A percentile compares a stretch with the other conserved stretches of the same genome.
Evolutionary conservation across 2,113 vertebrate genomes (phyloP).

Genomic region (Mixornis gularis): DNA sequence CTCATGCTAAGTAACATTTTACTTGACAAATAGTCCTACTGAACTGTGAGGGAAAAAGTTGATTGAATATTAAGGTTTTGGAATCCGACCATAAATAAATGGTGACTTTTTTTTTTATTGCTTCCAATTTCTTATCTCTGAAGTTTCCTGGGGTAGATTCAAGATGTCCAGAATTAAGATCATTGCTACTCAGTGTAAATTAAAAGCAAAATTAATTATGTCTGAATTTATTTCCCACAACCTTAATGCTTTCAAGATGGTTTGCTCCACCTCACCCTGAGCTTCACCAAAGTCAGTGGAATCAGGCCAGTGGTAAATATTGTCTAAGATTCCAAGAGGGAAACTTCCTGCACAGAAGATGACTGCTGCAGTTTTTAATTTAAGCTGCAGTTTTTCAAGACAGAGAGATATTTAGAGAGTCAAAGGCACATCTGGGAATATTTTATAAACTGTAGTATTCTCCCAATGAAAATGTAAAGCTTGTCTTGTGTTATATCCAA

Average conservation of each 20-base stretch:
- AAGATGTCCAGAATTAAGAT: conserved; percentile 15
- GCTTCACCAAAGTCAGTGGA: conserved; percentile 10
- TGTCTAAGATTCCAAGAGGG: conserved; percentile 36
- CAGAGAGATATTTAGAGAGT: conserved; percentile 50
- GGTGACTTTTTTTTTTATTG: neutral
- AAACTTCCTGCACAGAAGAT: conserved; percentile 44
- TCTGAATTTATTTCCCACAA: conserved; percentile 23
- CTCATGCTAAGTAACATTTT: neutral
- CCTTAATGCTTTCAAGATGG: conserved; percentile 67
- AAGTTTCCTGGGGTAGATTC: neutral
- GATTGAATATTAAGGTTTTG: neutral
- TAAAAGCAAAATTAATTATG: neutral
- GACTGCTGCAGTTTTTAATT: conserved; percentile 64
- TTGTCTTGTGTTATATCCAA: conserved; percentile 57
- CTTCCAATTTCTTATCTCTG: conserved; percentile 35
- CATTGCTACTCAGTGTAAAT: conserved; percentile 17
- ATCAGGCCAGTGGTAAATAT: conserved; percentile 31
- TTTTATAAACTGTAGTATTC: conserved; percentile 64
- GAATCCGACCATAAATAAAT: neutral
- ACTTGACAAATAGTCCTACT: neutral
- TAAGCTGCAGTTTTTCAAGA: conserved; percentile 50
- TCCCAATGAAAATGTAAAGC: conserved; percentile 65
- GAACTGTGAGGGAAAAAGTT: neutral
- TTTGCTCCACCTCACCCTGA: neutral
- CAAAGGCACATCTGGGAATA: conserved; percentile 69